Conservation (phyloP, 2,888 invertebrate species). For the Stenoptilia bipunctidactyla region DNA sequence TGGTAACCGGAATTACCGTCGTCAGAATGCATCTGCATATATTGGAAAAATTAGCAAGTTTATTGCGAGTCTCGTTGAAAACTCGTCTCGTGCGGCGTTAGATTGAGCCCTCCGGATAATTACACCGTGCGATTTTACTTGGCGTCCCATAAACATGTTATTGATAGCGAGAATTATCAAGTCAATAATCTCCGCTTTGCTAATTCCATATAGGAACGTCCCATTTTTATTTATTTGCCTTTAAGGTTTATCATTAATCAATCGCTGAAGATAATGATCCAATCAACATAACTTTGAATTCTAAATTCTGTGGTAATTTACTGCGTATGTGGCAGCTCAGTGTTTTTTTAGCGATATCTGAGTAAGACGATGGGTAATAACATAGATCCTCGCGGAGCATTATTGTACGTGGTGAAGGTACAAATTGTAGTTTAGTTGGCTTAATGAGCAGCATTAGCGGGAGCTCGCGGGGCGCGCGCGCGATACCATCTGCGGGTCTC, state of each 20-base stretch:
- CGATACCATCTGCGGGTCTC: slow-evolving; percentile 38
- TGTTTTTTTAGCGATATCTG: not conserved
- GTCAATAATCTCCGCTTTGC: no score
- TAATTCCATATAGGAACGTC: no score
- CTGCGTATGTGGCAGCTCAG: not conserved
- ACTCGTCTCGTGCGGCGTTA: not conserved
- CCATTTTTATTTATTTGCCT: no score
- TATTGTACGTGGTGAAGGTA: slow-evolving; percentile 31
- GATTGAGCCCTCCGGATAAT: not conserved
- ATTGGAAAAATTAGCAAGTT: slow-evolving; percentile 23
- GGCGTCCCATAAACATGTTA: no score
- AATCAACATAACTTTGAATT: no score
- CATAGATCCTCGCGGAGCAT: slow-evolving; percentile 5
- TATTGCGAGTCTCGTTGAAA: slow-evolving; percentile 9
- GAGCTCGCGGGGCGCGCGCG: slow-evolving; percentile 25
- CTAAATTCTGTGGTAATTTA: not conserved
- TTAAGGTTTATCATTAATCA: no score
- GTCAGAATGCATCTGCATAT: slow-evolving; percentile 5
- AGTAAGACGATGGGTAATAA: slow-evolving; percentile 17
- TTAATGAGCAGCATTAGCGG: slow-evolving; percentile 45
- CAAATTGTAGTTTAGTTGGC: slow-evolving; percentile 39
- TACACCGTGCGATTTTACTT: not conserved
- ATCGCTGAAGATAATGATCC: no score
- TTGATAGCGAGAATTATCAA: no score
- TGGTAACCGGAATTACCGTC: slow-evolving; percentile 16